Evolutionary conservation across 2,888 invertebrate species (phyloP).

Genomic region (Drosophila robusta): DNA sequence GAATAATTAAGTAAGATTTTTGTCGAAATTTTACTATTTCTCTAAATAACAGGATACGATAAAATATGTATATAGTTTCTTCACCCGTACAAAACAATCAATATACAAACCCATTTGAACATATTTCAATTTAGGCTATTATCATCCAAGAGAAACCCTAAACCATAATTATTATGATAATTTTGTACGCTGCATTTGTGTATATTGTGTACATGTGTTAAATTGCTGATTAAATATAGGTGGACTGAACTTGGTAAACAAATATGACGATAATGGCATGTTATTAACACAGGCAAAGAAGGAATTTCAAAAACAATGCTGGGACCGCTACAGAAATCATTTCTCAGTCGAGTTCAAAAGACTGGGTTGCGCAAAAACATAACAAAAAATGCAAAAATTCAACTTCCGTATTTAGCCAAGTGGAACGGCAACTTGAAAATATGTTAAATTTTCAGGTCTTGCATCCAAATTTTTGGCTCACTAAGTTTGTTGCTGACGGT

Average conservation of each 20-base stretch:
- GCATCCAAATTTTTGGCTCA: slow-evolving; percentile 29
- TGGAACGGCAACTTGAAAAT: slow-evolving; percentile 72
- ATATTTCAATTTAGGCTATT: not conserved
- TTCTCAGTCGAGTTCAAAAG: slow-evolving; percentile 34
- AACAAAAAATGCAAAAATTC: slow-evolving; percentile 42
- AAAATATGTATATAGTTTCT: no score
- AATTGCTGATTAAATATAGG: slow-evolving; percentile 26
- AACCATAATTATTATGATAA: slow-evolving; percentile 34
- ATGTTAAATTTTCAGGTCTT: slow-evolving; percentile 37
- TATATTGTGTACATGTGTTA: slow-evolving; percentile 29
- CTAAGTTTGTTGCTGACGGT: not conserved
- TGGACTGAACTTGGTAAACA: slow-evolving; percentile 66
- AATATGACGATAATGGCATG: slow-evolving; percentile 82
- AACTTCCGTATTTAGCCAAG: slow-evolving; percentile 78
- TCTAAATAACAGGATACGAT: no score
- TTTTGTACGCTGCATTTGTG: slow-evolving; percentile 18
- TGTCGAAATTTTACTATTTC: no score
- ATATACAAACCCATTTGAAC: not conserved
- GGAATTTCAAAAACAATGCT: slow-evolving; percentile 69
- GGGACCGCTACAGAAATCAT: slow-evolving; percentile 47
- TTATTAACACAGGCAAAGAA: slow-evolving; percentile 65
- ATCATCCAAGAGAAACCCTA: not conserved
- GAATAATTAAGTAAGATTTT: no score
- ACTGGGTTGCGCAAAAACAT: slow-evolving; percentile 23
- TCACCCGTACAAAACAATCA: no score